These are phyloP conservation scores for Ctenosaura bakeri DNA, from an alignment of 2,797 vertebrate genomes.

Conservation along the genomic window DNA sequence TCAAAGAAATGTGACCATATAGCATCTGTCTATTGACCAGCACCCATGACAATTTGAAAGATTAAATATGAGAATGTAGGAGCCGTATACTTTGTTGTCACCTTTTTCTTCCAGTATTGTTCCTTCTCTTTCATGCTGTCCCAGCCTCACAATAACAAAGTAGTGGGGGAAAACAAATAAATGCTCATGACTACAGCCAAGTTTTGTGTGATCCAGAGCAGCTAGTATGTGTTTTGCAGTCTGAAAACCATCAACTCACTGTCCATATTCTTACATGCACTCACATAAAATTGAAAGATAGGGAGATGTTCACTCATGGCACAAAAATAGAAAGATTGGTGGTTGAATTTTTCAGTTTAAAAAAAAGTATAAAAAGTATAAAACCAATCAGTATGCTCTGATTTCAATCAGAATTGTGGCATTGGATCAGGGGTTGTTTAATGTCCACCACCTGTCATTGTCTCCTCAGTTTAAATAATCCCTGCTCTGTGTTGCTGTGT, in stretches of 20 bases:
- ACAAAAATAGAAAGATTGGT: neutral
- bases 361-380: neutral
- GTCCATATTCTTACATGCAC: neutral
- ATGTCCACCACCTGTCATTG: neutral
- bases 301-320: neutral
- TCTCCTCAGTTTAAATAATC: neutral
- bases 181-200: neutral
- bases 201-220: neutral
- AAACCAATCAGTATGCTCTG: neutral
- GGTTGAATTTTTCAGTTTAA: neutral
- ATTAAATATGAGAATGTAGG: neutral
- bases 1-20: neutral
- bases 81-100: neutral
- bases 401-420: neutral
- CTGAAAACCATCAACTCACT: neutral
- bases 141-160: neutral
- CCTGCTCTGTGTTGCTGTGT: neutral
- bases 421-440: neutral
- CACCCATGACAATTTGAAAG: neutral
- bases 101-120: neutral
- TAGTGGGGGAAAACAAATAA: neutral
- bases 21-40: neutral
- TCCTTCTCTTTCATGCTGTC: neutral
- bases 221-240: neutral
- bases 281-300: neutral